Evolutionary conservation across 2,888 invertebrate species (phyloP).

Genomic region (Temnothorax rugatulus): DNA sequence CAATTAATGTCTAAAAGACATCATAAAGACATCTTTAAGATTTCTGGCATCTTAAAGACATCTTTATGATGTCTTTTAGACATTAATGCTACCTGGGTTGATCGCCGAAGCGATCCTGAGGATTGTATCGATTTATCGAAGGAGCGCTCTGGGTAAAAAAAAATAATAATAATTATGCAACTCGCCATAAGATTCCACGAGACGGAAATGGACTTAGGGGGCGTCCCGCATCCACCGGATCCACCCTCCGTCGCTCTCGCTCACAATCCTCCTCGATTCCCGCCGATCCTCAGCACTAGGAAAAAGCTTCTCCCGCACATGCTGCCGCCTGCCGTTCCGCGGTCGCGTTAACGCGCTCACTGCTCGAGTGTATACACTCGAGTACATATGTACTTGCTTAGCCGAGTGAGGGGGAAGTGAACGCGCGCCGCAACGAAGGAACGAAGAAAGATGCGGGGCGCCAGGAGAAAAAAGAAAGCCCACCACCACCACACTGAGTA

Average conservation of each 20-base stretch:
- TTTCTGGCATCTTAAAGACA: too few relatives aligned
- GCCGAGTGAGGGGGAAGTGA: slow-evolving; percentile 47
- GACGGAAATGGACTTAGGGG: neutral
- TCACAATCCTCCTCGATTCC: neutral
- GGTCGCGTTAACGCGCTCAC: slow-evolving; percentile 30
- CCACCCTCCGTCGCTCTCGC: neutral
- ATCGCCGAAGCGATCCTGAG: neutral
- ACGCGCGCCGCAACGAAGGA: slow-evolving; percentile 34
- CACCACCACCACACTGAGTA: slow-evolving; percentile 27
- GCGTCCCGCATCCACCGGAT: neutral
- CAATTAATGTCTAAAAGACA: too few relatives aligned
- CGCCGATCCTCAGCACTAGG: neutral
- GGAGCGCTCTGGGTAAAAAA: neutral
- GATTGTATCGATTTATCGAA: neutral
- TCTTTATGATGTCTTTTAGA: too few relatives aligned
- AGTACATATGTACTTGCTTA: neutral
- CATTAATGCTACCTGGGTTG: too few relatives aligned
- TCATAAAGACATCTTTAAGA: too few relatives aligned
- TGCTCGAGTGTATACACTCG: neutral
- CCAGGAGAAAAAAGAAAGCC: slow-evolving; percentile 71
- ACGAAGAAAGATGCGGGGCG: slow-evolving; percentile 68
- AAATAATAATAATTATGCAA: neutral
- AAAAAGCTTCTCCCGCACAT: slow-evolving; percentile 57
- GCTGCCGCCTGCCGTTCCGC: slow-evolving; percentile 47
- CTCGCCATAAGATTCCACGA: neutral